Evolutionary conservation across 2,797 vertebrate species (phyloP).

Genomic region (Cirrhinus molitorella): DNA sequence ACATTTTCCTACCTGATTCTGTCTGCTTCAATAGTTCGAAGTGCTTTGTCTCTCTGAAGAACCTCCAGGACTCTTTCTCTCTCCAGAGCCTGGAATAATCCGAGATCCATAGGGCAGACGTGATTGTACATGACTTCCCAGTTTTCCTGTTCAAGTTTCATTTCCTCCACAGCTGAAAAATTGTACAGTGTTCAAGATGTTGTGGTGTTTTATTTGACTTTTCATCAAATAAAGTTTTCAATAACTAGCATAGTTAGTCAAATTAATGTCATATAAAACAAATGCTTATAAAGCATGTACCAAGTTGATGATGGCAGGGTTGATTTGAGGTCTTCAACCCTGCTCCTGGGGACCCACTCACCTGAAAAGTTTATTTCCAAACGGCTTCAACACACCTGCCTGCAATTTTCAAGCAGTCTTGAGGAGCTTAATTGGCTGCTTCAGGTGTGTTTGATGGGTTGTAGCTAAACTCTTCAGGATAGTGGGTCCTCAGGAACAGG

Average conservation of each 20-base stretch:
- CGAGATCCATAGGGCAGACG: conserved; percentile 69
- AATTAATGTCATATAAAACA: not conserved
- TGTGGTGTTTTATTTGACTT: not conserved
- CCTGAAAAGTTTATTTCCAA: no score
- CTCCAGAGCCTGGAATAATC: conserved; percentile 83
- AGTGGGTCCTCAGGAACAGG: no score
- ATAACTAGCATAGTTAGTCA: not conserved
- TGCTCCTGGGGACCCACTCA: no score
- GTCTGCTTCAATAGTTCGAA: conserved; percentile 86
- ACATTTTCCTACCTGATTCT: conserved; percentile 78
- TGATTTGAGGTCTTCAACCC: no score
- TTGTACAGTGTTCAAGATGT: not conserved
- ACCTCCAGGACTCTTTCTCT: conserved; percentile 86
- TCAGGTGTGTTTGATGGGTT: no score
- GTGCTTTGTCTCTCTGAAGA: conserved; percentile 84
- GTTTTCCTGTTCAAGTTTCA: conserved; percentile 42
- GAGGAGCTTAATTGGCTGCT: no score
- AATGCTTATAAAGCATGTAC: not conserved
- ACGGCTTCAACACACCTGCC: no score
- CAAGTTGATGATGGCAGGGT: no score
- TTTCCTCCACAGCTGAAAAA: conserved; percentile 4
- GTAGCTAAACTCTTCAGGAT: no score
- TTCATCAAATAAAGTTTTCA: not conserved
- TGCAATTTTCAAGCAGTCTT: no score
- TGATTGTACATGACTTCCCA: not conserved